Evolutionary conservation across 2,113 vertebrate genomes (phyloP).

Genomic region (Melanotaenia duboulayi): DNA sequence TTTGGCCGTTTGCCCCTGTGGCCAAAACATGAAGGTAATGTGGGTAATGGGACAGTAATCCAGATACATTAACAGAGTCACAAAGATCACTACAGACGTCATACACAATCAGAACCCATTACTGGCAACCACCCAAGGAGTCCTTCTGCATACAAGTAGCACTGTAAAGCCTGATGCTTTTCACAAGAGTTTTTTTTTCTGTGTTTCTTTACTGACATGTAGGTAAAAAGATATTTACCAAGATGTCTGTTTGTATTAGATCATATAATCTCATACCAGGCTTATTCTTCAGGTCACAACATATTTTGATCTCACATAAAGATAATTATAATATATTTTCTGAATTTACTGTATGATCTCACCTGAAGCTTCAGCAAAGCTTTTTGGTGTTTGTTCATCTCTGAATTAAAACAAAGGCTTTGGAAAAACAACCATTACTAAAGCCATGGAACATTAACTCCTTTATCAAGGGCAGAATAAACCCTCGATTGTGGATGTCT

Average conservation of each 20-base stretch:
- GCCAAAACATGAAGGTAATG: conserved; percentile 18
- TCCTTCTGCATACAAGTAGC: background rate
- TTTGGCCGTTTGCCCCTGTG: conserved; percentile 1
- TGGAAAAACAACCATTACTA: background rate
- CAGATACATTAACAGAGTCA: background rate
- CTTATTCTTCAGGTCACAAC: no score
- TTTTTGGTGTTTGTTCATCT: background rate
- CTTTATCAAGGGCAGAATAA: background rate
- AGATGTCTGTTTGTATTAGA: no score
- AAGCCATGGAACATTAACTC: background rate
- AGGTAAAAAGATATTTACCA: background rate
- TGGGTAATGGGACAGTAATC: conserved; percentile 1
- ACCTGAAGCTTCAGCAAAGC: background rate
- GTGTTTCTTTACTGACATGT: background rate
- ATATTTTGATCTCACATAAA: no score
- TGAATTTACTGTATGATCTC: background rate
- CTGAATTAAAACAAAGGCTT: background rate
- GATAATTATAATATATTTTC: background rate
- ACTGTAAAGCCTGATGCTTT: background rate
- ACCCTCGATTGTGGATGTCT: conserved; percentile 5
- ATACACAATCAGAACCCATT: background rate
- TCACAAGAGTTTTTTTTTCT: background rate
- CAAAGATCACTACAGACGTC: conserved; percentile 9
- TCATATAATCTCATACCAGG: no score
- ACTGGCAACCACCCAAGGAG: background rate